Evolutionary conservation across 2,797 vertebrate species (phyloP), one percentile per base, ranked within the genome.

Genomic region (Sebastes elongatus): DNA sequence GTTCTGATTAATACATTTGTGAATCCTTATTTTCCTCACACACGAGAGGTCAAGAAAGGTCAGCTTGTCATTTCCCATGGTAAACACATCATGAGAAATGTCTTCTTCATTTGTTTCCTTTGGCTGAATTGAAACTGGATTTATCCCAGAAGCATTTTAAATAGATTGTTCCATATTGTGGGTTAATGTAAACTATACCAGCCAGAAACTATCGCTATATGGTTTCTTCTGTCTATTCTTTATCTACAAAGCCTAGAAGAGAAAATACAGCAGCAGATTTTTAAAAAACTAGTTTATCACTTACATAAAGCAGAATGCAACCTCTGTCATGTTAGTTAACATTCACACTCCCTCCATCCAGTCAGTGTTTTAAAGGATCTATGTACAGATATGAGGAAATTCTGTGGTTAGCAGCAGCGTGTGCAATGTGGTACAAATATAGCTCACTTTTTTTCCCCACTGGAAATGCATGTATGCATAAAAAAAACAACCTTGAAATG

Each of bases 31-130:
- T 59, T 63, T 65, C 6, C 62, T 65, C 46, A 63, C 23, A 69
- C 10, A 59, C 3, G 1, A 57, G 56, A 79, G 30, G 22, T 64
- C 73, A 56, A 74, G 25, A 65, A 65, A 76, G 71, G 78, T 81
- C 62, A 77, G 5, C 61, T 3, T 66, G 72, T 67, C 46, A 32
- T 74, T 80, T 82, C 73, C 77, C 66, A 62, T 16, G 33, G 27
- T 52, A 28, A 60, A 72, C 6, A 33, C 30, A 18, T 32, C 74
- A 68, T 59, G 30, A 78, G 56, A 75, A 80, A 78, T 35, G 32
- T 35, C 30, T 10, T 35, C 30, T 10, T 66, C 11, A 23, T 32
- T 28, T 65, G 62, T 56, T 83, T 62, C 16, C 33, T 55, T 35
- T 59, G 9, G 38, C 35, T 49, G 16, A 42, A 46, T 79, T 69